phyloP scores from a whole-genome alignment of 1,140 invertebrate genomes.

The Philotrypesis tridentata region DNA sequence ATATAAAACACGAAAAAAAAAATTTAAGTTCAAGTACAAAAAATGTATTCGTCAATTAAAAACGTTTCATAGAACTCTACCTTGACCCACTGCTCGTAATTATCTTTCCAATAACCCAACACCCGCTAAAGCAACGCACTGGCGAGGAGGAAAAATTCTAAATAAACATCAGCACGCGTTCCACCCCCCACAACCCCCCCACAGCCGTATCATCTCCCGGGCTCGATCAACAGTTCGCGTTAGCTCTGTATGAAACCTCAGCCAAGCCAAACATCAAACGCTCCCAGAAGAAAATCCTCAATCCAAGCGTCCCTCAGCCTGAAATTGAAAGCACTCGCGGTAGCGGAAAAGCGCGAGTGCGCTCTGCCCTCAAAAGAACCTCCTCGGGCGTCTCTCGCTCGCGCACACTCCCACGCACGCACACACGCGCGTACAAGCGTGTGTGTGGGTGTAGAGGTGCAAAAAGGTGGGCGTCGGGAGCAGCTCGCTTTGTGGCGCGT shows the following conservation, averaged over 20 bases:
- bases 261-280: neutral
- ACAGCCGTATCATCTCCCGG: slow-evolving; percentile 1
- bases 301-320: neutral
- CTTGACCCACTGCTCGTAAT: no score
- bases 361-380: neutral
- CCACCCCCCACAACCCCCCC: no score
- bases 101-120: no score
- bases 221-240: no score
- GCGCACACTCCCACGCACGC: neutral
- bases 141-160: no score
- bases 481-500: slow-evolving; percentile 73
- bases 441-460: neutral
- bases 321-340: slow-evolving; percentile 41
- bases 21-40: no score
- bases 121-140: no score
- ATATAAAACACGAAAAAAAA: no score
- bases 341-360: slow-evolving; percentile 33
- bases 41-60: no score
- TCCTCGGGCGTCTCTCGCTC: neutral
- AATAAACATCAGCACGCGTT: no score
- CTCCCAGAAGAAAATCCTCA: neutral
- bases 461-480: slow-evolving; percentile 63
- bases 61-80: no score
- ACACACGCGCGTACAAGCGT: neutral
- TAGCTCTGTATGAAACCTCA: neutral